Percentiles rank a stretch among this genome's conserved stretches.
Evolutionary conservation across 2,797 vertebrate species (phyloP).

Genomic region (Malacoraja senta): DNA sequence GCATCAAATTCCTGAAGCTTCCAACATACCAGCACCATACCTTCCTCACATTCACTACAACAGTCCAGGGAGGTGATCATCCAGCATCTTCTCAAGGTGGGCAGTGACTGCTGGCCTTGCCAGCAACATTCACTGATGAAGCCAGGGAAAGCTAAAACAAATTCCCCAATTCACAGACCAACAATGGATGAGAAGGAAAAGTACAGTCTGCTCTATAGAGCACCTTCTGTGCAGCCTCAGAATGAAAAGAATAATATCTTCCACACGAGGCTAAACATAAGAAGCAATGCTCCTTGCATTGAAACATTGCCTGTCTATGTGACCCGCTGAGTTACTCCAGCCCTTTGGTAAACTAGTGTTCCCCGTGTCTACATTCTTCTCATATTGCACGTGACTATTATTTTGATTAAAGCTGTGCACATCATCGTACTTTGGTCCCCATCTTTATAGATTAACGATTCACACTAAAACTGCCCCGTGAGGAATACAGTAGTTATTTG

Average conservation of each 20-base stretch:
- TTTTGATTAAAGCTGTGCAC: background rate
- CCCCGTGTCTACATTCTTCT: too few relatives aligned
- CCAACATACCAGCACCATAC: background rate
- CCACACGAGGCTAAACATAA: background rate
- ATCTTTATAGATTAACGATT: slow-evolving; percentile 1
- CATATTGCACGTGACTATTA: background rate
- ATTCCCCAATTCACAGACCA: too few relatives aligned
- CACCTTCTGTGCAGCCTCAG: background rate
- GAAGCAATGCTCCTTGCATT: background rate
- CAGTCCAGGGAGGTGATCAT: background rate
- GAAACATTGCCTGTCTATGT: too few relatives aligned
- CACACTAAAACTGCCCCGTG: background rate
- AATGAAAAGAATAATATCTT: background rate
- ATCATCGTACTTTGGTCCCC: background rate
- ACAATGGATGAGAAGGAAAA: background rate
- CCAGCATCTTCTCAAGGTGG: background rate
- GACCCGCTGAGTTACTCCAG: too few relatives aligned
- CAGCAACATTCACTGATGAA: too few relatives aligned
- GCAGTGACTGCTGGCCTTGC: background rate
- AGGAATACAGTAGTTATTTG: background rate
- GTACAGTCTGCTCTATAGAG: background rate
- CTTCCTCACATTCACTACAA: background rate
- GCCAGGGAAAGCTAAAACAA: too few relatives aligned
- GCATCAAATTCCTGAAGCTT: background rate
- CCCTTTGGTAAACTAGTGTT: too few relatives aligned